Evolutionary conservation across 2,113 vertebrate genomes (phyloP).

Genomic region (Seriola rivoliana): DNA sequence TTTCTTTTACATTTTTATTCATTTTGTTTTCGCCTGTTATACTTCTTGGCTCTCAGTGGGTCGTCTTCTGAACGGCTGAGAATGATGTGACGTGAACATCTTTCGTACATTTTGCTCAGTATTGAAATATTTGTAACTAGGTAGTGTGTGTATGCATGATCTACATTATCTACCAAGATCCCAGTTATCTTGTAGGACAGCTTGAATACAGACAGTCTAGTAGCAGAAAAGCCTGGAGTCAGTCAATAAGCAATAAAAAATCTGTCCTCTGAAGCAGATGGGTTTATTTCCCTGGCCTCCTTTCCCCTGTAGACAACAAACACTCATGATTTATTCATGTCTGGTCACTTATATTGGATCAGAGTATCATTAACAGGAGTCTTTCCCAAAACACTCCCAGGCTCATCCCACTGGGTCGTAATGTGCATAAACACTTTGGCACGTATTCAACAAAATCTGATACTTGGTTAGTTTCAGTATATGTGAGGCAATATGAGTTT

Average conservation of each 20-base stretch:
- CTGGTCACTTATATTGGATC: neutral
- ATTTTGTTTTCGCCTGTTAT: no score
- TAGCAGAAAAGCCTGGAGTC: neutral
- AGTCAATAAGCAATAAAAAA: neutral
- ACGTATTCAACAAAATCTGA: no score
- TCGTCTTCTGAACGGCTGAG: no score
- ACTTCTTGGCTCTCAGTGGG: no score
- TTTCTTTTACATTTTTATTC: no score
- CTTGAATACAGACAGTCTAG: neutral
- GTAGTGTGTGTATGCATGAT: neutral
- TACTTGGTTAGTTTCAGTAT: no score
- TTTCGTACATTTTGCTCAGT: no score
- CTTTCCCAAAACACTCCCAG: slow-evolving; percentile 1
- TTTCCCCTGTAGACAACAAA: neutral
- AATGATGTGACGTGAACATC: no score
- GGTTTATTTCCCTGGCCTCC: neutral
- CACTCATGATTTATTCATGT: slow-evolving; percentile 8
- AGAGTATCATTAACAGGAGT: neutral
- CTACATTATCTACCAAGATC: neutral
- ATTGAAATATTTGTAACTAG: no score
- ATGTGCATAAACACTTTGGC: no score
- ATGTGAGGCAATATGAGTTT: neutral
- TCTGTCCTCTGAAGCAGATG: neutral
- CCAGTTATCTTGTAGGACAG: neutral
- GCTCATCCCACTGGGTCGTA: neutral